These are phyloP conservation scores for Ailurus styani DNA, from an alignment of 2,113 vertebrate species.

Conservation along the genomic window DNA sequence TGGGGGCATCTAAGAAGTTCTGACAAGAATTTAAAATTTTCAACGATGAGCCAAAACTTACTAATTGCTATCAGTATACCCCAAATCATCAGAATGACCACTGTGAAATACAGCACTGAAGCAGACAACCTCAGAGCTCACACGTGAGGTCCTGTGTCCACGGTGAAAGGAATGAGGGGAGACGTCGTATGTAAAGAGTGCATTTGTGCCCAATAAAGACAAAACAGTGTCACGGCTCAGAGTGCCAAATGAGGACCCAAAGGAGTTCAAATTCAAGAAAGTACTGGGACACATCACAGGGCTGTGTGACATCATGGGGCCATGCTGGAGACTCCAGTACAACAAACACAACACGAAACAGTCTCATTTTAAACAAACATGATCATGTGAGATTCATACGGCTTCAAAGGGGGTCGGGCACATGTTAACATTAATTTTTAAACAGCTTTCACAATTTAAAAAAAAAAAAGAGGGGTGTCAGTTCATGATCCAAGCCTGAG, in stretches of 20 bases:
- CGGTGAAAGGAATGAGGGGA: neutral
- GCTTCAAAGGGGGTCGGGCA: neutral
- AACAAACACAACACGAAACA: neutral
- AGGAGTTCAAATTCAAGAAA: neutral
- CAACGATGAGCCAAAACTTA: neutral
- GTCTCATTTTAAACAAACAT: neutral
- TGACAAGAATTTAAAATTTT: neutral
- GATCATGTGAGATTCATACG: neutral
- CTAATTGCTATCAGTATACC: neutral
- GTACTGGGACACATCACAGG: neutral
- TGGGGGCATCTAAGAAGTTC: neutral
- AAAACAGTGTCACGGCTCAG: neutral
- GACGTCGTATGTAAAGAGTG: neutral
- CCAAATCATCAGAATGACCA: neutral
- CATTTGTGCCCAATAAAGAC: neutral
- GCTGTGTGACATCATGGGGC: neutral
- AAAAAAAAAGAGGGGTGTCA: neutral
- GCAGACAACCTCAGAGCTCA: neutral
- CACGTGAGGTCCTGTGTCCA: neutral
- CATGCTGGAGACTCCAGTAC: neutral
- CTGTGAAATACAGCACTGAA: neutral
- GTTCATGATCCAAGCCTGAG: neutral
- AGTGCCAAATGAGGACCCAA: neutral
- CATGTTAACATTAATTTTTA: neutral
- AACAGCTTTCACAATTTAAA: neutral